A percentile compares a stretch with the other conserved stretches of the same genome.
Conservation (phyloP, 2,888 invertebrate species). For the Eurytoma adleriae region DNA sequence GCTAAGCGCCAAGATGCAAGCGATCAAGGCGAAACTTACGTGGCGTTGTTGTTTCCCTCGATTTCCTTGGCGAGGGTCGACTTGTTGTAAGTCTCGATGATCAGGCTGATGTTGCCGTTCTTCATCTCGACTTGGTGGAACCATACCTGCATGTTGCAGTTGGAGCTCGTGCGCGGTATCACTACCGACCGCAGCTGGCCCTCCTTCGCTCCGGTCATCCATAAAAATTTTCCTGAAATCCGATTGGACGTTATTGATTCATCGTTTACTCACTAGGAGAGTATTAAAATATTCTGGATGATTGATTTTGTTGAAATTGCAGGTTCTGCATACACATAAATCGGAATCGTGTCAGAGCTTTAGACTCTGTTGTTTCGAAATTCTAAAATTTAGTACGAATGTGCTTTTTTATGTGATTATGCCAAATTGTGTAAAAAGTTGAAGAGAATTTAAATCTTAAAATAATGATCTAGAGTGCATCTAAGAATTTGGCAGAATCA, state of each 20-base stretch:
- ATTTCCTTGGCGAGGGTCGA: conserved; percentile 74
- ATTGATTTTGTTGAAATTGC: too few relatives aligned
- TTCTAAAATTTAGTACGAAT: too few relatives aligned
- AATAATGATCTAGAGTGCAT: too few relatives aligned
- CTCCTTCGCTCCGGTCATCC: conserved; percentile 77
- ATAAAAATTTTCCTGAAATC: conserved; percentile 84
- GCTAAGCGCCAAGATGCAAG: too few relatives aligned
- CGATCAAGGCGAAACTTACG: conserved; percentile 23
- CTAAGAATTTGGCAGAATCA: too few relatives aligned
- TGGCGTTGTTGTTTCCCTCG: conserved; percentile 69
- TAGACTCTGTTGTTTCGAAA: too few relatives aligned
- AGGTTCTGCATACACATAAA: too few relatives aligned
- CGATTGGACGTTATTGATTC: background rate
- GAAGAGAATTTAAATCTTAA: too few relatives aligned
- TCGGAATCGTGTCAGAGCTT: too few relatives aligned
- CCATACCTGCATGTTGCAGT: conserved; percentile 75
- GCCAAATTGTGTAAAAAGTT: too few relatives aligned
- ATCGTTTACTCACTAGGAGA: background rate
- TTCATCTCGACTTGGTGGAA: conserved; percentile 77
- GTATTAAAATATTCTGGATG: too few relatives aligned
- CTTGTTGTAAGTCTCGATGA: conserved; percentile 74
- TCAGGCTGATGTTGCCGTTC: conserved; percentile 74
- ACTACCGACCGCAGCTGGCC: conserved; percentile 73
- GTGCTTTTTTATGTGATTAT: too few relatives aligned
- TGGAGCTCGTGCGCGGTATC: conserved; percentile 73